phyloP scores from a whole-genome alignment of 2,888 invertebrate genomes.

The Phyllotreta striolata region DNA sequence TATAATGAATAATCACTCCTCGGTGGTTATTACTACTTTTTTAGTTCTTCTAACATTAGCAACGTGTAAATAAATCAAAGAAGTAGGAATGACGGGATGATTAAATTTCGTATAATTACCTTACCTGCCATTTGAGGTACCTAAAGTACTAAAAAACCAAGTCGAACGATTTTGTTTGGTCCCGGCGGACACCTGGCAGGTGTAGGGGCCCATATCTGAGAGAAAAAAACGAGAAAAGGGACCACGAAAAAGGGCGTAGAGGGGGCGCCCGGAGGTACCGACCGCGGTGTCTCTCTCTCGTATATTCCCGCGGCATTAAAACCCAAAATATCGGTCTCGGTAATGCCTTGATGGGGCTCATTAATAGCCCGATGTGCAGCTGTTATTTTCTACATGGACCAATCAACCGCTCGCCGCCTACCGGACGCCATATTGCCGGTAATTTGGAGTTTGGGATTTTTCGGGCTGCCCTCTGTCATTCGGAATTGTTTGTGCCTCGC shows the following conservation, averaged over 20 bases:
- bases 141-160: too few relatives aligned
- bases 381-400: constrained; percentile 61
- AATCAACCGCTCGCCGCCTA: constrained; percentile 55
- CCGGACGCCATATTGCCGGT: constrained; percentile 57
- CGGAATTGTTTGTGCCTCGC: constrained; percentile 33
- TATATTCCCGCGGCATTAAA: constrained; percentile 25
- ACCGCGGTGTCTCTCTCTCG: constrained; percentile 14
- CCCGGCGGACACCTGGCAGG: constrained; percentile 16
- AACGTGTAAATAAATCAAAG: too few relatives aligned
- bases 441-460: constrained; percentile 52
- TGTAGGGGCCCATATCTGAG: constrained; percentile 9
- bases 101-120: too few relatives aligned
- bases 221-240: constrained; percentile 14
- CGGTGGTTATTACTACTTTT: too few relatives aligned
- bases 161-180: background rate
- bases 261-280: constrained; percentile 14
- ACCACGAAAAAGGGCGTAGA: constrained; percentile 8
- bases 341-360: constrained; percentile 57
- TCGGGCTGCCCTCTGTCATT: constrained; percentile 44
- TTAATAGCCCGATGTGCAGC: constrained; percentile 60
- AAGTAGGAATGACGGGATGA: too few relatives aligned
- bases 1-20: too few relatives aligned
- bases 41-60: too few relatives aligned
- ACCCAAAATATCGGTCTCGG: constrained; percentile 49
- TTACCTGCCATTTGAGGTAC: too few relatives aligned